A percentile compares a stretch with the other conserved stretches of the same genome.
These are phyloP conservation scores for Paradoxurus hermaphroditus DNA, from an alignment of 2,113 vertebrate genomes.

Conservation along the genomic window DNA sequence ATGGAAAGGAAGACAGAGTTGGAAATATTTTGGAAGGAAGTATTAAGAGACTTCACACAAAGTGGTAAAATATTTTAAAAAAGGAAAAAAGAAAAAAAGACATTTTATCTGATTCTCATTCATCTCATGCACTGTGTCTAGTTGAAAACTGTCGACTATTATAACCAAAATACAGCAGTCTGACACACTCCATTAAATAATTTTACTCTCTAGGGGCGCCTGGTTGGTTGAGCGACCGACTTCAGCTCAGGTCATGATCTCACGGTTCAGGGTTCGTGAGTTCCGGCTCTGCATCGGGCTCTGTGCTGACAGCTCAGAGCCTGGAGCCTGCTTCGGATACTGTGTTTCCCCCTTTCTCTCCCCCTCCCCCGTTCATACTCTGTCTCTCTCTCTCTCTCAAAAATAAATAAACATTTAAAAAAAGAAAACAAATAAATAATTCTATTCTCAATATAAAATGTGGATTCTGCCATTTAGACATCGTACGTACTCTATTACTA, in stretches of 20 bases:
- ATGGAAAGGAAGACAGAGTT: not conserved
- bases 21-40: not conserved
- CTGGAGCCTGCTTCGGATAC: no score
- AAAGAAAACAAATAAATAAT: no score
- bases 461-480: not conserved
- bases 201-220: no score
- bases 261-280: no score
- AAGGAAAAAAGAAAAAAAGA: not conserved
- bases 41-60: not conserved
- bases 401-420: no score
- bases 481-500: not conserved
- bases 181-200: not conserved
- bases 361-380: no score
- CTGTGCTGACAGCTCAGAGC: no score
- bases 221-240: no score
- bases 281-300: no score
- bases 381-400: no score
- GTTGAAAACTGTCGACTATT: not conserved
- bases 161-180: not conserved
- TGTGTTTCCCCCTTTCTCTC: no score
- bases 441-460: not conserved
- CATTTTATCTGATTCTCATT: not conserved
- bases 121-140: not conserved
- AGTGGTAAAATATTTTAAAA: not conserved
- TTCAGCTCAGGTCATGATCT: no score